phyloP scores from a whole-genome alignment of 2,113 vertebrate species.

The Corythaeola cristata region DNA sequence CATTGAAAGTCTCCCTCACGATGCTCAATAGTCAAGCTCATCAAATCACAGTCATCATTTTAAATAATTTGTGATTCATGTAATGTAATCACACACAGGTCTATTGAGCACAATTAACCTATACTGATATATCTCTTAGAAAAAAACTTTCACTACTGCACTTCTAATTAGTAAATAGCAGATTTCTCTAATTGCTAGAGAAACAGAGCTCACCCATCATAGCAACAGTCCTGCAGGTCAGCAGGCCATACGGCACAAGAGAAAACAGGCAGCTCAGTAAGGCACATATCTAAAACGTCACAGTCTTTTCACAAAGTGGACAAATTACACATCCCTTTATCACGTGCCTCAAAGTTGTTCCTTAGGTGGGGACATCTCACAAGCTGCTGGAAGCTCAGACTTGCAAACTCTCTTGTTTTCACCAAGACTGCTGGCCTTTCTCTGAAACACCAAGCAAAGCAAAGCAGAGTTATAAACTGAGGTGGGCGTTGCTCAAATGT shows the following conservation, averaged over 20 bases:
- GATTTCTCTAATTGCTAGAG: background rate
- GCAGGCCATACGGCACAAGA: background rate
- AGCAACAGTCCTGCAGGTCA: background rate
- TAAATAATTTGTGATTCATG: background rate
- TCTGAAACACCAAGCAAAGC: background rate
- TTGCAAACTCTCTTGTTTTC: background rate
- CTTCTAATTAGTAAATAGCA: background rate
- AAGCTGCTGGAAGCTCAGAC: background rate
- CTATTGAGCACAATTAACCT: slow-evolving; percentile 23
- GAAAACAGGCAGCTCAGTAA: background rate
- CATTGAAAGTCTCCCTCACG: background rate
- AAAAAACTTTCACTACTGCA: background rate
- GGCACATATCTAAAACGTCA: background rate
- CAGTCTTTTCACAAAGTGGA: background rate
- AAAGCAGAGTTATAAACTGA: background rate
- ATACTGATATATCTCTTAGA: background rate
- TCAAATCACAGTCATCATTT: background rate
- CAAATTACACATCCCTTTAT: background rate
- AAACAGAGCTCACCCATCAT: background rate
- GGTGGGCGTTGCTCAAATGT: background rate
- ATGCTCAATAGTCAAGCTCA: background rate
- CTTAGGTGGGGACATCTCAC: background rate
- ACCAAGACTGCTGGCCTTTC: background rate
- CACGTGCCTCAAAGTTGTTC: background rate
- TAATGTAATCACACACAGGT: background rate